Base-by-base conservation (phyloP, 2,113 vertebrate species). In the Mohoua ochrocephala region DNA sequence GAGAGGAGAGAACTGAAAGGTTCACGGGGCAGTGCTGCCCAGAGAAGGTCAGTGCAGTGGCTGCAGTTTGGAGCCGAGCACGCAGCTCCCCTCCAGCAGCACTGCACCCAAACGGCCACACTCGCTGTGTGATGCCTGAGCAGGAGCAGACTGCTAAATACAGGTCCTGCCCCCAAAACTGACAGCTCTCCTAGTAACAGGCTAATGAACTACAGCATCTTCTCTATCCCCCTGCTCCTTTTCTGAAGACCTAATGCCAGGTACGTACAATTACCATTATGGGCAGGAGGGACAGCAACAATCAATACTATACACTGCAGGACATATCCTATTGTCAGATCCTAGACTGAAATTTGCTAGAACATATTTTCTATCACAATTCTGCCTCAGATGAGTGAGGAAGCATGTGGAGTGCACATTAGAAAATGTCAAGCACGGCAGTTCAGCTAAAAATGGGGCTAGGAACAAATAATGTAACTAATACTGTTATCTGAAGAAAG, bases 391-490 rank as follows among this genome's bases (percentile, higher is more conserved):
- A 71, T 59, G 30, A 93, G 35, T 21, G 35, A 79, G 52, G 61
- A 76, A 75, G 18, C 4, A 2, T 35, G 60, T 71, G 57, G 44
- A 87, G 19, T 23, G 52, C 3, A 7, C 1, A 2, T 67, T 42
- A 89, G 65, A 44, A 89, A 87, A 87, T 23, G 73, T 59, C 87
- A 91, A 57, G 60, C n/a, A 11, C 1, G 2, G 47, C 60, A 57
- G 53, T 75, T 85, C 61, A 83, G 56, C 57, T 64, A 64, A 61
- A 79, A 93, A 90, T 50, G 13, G 56, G 42, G 16, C 57, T 42
- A 83, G 78, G 61, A 82, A 95, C 57, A 95, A 90, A 85, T 30
- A 47, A 77, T 20, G 35, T 54, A 90, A 75, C 59, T 54, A 91
- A 84, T 44, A 77, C 27, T 47, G 69, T 65, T 69, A 91, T 24